phyloP scores from a whole-genome alignment of 2,888 invertebrate genomes.

The Saturnia pavonia region DNA sequence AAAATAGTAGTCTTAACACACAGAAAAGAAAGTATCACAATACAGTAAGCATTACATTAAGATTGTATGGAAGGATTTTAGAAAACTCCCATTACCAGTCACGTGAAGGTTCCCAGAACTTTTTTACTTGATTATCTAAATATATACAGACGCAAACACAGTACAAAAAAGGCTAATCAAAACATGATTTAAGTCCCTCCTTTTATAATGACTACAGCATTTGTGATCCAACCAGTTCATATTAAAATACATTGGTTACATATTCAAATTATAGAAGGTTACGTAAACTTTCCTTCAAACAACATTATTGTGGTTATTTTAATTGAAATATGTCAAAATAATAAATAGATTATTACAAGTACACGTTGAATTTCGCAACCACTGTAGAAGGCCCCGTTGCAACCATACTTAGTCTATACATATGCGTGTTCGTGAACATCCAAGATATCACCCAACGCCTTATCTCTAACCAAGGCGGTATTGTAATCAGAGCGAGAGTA shows the following conservation, averaged over 20 bases:
- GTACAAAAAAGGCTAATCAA: background rate
- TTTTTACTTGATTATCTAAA: too few relatives aligned
- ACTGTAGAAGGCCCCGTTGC: conserved; percentile 34
- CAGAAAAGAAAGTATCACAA: background rate
- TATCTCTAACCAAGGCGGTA: conserved; percentile 8
- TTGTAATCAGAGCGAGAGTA: conserved; percentile 15
- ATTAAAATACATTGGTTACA: background rate
- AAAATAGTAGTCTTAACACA: too few relatives aligned
- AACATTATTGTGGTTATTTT: background rate
- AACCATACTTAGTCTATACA: conserved; percentile 14
- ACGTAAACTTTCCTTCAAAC: background rate
- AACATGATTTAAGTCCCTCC: background rate
- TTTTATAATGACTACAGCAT: background rate
- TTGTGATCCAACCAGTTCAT: background rate
- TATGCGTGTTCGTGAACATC: conserved; percentile 5
- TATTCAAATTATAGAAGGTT: background rate
- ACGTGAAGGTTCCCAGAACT: too few relatives aligned
- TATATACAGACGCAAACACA: too few relatives aligned
- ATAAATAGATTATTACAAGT: background rate
- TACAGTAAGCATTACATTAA: too few relatives aligned
- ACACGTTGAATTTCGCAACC: conserved; percentile 25
- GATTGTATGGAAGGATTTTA: too few relatives aligned
- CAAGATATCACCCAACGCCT: conserved; percentile 14
- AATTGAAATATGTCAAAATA: background rate
- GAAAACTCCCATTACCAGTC: too few relatives aligned